Conservation (phyloP, 2,888 invertebrate species). For the Catocala sponsa region DNA sequence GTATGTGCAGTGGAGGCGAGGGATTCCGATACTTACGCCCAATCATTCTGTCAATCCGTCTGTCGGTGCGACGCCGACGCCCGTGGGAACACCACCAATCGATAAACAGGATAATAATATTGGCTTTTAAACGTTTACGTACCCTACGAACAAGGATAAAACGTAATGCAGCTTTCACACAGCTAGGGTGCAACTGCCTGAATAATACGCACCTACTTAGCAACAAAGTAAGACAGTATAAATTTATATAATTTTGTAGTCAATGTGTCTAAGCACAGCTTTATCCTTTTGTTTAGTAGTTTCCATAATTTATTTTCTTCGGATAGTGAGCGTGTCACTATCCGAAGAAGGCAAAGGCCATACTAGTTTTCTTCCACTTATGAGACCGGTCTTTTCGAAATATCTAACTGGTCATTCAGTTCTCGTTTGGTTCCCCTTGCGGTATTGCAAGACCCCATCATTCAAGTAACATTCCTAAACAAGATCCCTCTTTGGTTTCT, state of each 20-base stretch:
- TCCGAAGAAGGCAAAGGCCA: no score
- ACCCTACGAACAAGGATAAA: slow-evolving; percentile 19
- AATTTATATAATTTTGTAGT: not conserved
- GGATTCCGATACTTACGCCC: slow-evolving; percentile 74
- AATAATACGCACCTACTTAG: slow-evolving; percentile 7
- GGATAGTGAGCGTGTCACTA: no score
- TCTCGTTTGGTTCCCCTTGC: no score
- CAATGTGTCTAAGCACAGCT: no score
- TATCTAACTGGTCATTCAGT: no score
- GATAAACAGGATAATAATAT: slow-evolving; percentile 54
- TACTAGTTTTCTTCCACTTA: no score
- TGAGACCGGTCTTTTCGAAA: no score
- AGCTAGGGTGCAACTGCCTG: slow-evolving; percentile 3
- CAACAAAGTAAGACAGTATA: not conserved
- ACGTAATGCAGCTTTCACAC: slow-evolving; percentile 7
- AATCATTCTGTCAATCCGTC: slow-evolving; percentile 83
- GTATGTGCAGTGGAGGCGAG: slow-evolving; percentile 66
- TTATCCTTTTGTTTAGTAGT: no score
- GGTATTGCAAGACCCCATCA: no score
- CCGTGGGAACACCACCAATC: slow-evolving; percentile 72
- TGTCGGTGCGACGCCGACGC: slow-evolving; percentile 52
- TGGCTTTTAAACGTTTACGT: slow-evolving; percentile 42
- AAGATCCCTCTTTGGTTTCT: no score
- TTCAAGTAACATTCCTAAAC: no score
- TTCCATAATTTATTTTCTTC: no score